Evolutionary conservation across 1,140 invertebrate genomes (phyloP).

Genomic region (Archivesica marissinica): DNA sequence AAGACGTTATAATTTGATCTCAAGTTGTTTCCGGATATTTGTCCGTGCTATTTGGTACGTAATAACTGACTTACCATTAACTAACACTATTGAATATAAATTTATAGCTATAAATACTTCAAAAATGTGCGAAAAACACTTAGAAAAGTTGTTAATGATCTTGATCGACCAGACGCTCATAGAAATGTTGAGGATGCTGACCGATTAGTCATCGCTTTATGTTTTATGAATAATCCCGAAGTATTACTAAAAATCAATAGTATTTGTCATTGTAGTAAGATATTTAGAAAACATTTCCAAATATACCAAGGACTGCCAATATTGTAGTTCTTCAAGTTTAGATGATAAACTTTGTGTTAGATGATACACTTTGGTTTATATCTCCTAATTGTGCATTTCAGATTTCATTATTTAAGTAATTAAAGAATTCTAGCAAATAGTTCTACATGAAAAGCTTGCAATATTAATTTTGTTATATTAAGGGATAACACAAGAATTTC

Average conservation of each 20-base stretch:
- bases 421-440: no score
- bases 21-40: constrained; percentile 48
- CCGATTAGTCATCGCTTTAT: constrained; percentile 29
- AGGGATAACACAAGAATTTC: no score
- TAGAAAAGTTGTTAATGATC: constrained; percentile 36
- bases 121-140: neutral
- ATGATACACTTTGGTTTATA: no score
- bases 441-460: no score
- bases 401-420: no score
- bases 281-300: neutral
- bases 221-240: constrained; percentile 27
- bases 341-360: no score
- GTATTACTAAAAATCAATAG: constrained; percentile 22
- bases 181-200: constrained; percentile 15
- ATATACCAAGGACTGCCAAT: no score
- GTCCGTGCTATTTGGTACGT: constrained; percentile 36
- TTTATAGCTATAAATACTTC: neutral
- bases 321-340: no score
- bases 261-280: constrained; percentile 33
- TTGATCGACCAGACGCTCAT: constrained; percentile 22
- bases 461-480: no score
- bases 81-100: neutral
- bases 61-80: constrained; percentile 5
- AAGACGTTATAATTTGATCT: constrained; percentile 19
- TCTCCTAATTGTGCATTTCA: no score